Base-by-base conservation (phyloP, 2,888 invertebrate genomes). In the Thymelicus lineola region DNA sequence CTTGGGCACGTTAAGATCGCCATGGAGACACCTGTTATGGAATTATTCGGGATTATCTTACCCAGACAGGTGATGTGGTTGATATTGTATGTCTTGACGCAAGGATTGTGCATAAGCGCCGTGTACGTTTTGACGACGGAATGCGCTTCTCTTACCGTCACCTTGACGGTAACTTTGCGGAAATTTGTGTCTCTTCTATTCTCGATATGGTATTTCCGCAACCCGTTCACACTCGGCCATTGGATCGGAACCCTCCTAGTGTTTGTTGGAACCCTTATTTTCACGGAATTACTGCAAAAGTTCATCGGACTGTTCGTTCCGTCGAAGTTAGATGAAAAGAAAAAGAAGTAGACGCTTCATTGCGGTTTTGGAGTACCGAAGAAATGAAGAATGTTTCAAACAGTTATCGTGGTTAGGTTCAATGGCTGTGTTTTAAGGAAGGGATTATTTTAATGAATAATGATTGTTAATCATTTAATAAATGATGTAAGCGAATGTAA, bases 181-280 rank as follows among this genome's bases (percentile, higher is more conserved):
- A 99, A 99, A 90, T 99, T 99, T 84, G 95, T 98, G 45, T 99
- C 99, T 0, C 93, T 99, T 48, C 88, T 99, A n/a, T 97, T 99
- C 84, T 99, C 99, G 0, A 98, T 99, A 77, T 79, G 98, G 62
- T 98, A 99, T 88, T 99, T 99, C 85, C 95, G 96, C 79, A 99
- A 99, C 94, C 97, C 98, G 0, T 99, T 99, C 83, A 99, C 99
- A 0, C 9, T 95, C 0, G 95, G 95, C 59, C 99, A 99, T 85
- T 98, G 99, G 98, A 80, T 97, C 50, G 99, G 99, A 6, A 98
- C 99, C 0, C 80, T 95, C 1, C 89, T 98, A 57, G 99, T 99
- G 0, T 99, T 99, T 86, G 87, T 96, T 1, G 99, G 99, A 5
- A 99, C 99, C 0, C 90, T 98, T 71, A 95, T 99, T 79, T 99